These are phyloP conservation scores for Sarcophaga rosellei DNA, from an alignment of 2,888 invertebrate species.

Conservation along the genomic window DNA sequence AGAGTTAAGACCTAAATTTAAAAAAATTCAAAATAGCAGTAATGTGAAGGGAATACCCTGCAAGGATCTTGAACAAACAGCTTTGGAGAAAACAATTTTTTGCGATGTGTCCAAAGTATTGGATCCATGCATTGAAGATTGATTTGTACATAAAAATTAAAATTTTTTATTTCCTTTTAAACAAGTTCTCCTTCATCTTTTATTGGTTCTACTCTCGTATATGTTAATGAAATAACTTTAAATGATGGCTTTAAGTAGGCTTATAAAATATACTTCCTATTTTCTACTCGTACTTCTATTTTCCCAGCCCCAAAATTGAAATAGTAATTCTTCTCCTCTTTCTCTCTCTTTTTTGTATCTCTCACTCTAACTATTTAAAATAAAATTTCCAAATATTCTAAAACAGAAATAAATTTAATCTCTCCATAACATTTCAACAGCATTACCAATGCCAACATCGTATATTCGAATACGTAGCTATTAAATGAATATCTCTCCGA, in stretches of 20 bases:
- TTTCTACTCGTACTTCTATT: neutral
- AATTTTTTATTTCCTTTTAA: neutral
- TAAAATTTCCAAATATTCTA: neutral
- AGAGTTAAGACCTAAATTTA: no score
- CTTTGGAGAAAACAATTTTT: no score
- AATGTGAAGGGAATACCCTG: no score
- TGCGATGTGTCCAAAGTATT: no score
- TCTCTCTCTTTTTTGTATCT: neutral
- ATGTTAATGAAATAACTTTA: neutral
- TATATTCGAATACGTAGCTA: neutral
- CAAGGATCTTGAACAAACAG: no score
- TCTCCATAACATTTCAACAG: neutral
- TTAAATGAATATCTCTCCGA: neutral
- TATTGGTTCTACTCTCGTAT: neutral
- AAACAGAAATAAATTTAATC: neutral
- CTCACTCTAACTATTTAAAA: neutral
- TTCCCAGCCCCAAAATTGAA: neutral
- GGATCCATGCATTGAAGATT: no score
- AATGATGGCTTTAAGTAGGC: neutral
- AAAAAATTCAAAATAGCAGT: no score
- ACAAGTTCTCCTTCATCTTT: neutral
- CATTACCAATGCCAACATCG: neutral
- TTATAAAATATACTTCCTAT: slow-evolving; percentile 12
- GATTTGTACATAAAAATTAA: neutral
- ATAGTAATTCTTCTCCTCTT: neutral